phyloP scores from a whole-genome alignment of 1,140 invertebrate species.

The Heliothis subflexa region DNA sequence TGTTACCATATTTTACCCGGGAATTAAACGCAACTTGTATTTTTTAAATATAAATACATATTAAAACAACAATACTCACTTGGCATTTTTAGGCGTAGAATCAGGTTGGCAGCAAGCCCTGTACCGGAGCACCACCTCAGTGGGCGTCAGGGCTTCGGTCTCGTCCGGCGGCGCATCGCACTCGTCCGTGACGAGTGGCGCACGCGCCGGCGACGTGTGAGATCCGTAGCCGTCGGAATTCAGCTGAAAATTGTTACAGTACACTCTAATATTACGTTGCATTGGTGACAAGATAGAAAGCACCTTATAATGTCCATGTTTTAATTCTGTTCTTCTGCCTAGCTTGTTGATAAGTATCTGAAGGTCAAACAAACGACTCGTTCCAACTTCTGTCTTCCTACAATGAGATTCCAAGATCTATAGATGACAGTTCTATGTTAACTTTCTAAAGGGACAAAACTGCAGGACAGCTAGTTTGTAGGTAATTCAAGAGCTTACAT shows the following conservation, averaged over 20 bases:
- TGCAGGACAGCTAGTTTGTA: no score
- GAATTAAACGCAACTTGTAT: not conserved
- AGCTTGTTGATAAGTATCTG: no score
- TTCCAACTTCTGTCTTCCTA: no score
- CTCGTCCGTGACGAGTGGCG: conserved; percentile 82
- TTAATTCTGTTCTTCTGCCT: no score
- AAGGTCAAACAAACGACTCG: no score
- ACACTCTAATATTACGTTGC: conserved; percentile 37
- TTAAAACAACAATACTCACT: conserved; percentile 91
- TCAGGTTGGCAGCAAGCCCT: conserved; percentile 79
- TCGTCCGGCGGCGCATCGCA: conserved; percentile 86
- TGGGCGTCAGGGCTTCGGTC: conserved; percentile 83
- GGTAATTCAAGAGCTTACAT: no score
- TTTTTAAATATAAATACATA: not conserved
- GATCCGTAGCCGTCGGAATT: conserved; percentile 91
- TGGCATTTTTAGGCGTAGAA: conserved; percentile 93
- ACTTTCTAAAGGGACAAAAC: no score
- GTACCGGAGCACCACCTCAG: conserved; percentile 74
- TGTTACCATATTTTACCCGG: no score
- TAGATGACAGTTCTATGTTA: no score
- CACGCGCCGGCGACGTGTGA: conserved; percentile 94
- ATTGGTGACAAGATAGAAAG: not conserved
- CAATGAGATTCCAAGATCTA: no score
- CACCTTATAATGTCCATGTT: not conserved
- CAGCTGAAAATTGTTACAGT: conserved; percentile 70